phyloP scores from a whole-genome alignment of 2,888 invertebrate species.

The Saturnia pavonia region DNA sequence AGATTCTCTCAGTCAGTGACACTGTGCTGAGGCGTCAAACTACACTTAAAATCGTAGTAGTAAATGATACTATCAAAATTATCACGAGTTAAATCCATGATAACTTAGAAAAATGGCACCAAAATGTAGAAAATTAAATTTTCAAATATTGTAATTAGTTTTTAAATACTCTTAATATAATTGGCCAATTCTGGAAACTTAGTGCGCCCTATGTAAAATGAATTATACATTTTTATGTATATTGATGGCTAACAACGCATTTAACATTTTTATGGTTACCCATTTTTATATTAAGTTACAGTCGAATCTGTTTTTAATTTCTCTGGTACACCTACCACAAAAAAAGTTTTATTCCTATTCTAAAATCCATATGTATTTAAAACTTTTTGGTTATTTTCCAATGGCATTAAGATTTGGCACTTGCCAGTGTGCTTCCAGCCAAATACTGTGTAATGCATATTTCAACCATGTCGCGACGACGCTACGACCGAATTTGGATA shows the following conservation, averaged over 20 bases:
- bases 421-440: conserved; percentile 46
- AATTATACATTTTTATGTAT: background rate
- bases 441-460: conserved; percentile 38
- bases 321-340: background rate
- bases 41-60: too few species aligned
- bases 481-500: conserved; percentile 17
- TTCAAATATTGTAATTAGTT: too few species aligned
- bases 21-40: too few species aligned
- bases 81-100: too few species aligned
- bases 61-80: too few species aligned
- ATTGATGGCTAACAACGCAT: background rate
- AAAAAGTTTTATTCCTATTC: conserved; percentile 25
- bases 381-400: conserved; percentile 44
- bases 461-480: conserved; percentile 24
- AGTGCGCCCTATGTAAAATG: background rate
- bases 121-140: too few species aligned
- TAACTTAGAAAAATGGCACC: too few species aligned
- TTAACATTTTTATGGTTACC: background rate
- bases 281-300: background rate
- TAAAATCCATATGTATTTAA: conserved; percentile 9
- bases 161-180: too few species aligned
- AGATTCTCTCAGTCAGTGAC: too few species aligned
- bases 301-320: background rate
- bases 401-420: conserved; percentile 55
- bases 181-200: too few species aligned